Conservation (phyloP, 2,888 invertebrate species). For the Aleiodes testaceus region DNA sequence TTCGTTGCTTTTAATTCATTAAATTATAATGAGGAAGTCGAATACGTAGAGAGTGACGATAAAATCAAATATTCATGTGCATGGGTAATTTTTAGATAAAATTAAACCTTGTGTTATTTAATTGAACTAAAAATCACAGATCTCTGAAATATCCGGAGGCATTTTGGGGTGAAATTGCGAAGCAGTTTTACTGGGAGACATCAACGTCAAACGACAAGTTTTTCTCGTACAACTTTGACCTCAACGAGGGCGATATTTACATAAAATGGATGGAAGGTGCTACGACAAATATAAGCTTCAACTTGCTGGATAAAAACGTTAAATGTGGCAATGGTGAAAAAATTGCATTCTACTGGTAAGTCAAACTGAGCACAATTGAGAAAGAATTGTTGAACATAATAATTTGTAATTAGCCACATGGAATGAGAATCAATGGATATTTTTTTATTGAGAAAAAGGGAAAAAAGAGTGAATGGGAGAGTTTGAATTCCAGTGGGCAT, state of each 20-base stretch:
- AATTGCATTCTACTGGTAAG: slow-evolving; percentile 96
- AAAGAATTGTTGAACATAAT: background rate
- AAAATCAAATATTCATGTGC: background rate
- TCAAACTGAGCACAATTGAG: background rate
- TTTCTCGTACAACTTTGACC: slow-evolving; percentile 92
- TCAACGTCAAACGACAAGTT: slow-evolving; percentile 84
- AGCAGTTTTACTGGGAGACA: slow-evolving; percentile 94
- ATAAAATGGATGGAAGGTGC: slow-evolving; percentile 97
- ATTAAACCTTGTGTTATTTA: background rate
- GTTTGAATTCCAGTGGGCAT: background rate
- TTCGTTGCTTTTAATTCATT: slow-evolving; percentile 6
- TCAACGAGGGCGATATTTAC: slow-evolving; percentile 89
- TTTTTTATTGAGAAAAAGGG: background rate
- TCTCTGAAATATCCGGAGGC: slow-evolving; percentile 91
- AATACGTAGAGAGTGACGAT: background rate
- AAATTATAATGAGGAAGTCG: background rate
- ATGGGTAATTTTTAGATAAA: slow-evolving; percentile 2
- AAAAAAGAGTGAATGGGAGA: background rate
- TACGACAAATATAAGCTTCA: slow-evolving; percentile 96
- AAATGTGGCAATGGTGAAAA: slow-evolving; percentile 91
- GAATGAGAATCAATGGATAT: slow-evolving; percentile 1
- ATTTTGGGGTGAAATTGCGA: slow-evolving; percentile 96
- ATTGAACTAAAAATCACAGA: slow-evolving; percentile 52
- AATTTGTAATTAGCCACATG: background rate
- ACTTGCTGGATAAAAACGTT: slow-evolving; percentile 93